Evolutionary conservation across 2,888 invertebrate species (phyloP), one percentile per base, ranked within the genome.

Genomic region (Epiperipatus broadwayi): DNA sequence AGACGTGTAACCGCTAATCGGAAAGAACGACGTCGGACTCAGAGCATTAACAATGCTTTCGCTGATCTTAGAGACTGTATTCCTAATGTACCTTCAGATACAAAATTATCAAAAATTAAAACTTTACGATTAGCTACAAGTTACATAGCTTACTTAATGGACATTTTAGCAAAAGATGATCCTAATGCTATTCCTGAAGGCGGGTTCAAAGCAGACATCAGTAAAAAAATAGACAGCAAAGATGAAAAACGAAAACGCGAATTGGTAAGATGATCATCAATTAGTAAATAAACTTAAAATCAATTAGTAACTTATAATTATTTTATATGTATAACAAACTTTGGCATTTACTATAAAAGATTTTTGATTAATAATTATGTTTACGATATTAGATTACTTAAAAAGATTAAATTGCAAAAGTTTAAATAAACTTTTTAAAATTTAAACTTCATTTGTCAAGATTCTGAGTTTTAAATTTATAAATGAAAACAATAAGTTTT

Each of bases 1-100:
- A 65, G 80, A 39, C 61, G 85, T 40, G 79, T 75, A 44, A 85
- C 87, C 1, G 89, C 89, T 14, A 91, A 91, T 59, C 85, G 85
- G 61, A 93, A 93, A 57, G 91, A 93, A 56, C 60, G 91, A 7
- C 62, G 87, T 46, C 66, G 91, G 37, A 93, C 91, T 0, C 79
- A 83, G 56, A 84, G 81, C 48, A 93, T 93, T 46, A 93, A 93
- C 61, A 84, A 80, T 36, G 91, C 91, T 0, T 93, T 91, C 57
- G 77, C 84, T 1, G 81, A 84, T 52, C 65, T 93, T 1, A 63
- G 91, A 10, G 85, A 87, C 46, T 83, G 87, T 58, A 93, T 93
- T 50, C 93, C 93, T 0, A 89, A 91, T 53, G 89, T 93, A 1
- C 91, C 91, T 0, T 75, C 81, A 0, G 91, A 93, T 54, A 93